A percentile compares a stretch with the other conserved stretches of the same genome.
Conservation (phyloP, 2,113 vertebrate species). For the Sylvia atricapilla region DNA sequence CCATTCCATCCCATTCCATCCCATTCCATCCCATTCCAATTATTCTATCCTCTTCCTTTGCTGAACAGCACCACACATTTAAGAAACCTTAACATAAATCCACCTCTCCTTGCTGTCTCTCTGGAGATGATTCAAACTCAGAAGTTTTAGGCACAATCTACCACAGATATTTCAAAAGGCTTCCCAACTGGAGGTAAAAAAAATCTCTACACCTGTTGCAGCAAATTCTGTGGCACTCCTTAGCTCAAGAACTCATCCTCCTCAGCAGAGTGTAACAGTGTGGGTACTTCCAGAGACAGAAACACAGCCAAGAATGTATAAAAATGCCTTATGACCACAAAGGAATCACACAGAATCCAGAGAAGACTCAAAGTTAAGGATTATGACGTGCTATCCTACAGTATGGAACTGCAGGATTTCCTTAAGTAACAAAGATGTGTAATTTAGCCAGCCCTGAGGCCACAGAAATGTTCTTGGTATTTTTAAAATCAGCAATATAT, state of each 20-base stretch:
- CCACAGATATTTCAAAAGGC: background rate
- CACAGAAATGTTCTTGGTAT: background rate
- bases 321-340: background rate
- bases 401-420: rapidly evolving
- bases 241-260: background rate
- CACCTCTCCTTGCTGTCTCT: background rate
- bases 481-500: background rate
- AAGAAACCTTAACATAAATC: background rate
- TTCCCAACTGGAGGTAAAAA: background rate
- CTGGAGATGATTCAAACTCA: background rate
- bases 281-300: background rate
- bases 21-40: background rate
- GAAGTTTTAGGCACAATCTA: background rate
- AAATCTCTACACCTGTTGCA: background rate
- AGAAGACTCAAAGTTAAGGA: background rate
- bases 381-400: background rate
- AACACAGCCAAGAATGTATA: background rate
- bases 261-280: rapidly evolving
- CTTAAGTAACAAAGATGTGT: background rate
- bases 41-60: background rate
- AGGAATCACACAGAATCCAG: background rate
- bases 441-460: background rate
- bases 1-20: background rate
- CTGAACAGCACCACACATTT: background rate
- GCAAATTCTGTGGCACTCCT: background rate